A percentile compares a stretch with the other conserved stretches of the same genome.
Evolutionary conservation across 2,113 vertebrate species (phyloP).

Genomic region (mouse (Mus musculus)): GRCm39 chr6:66054501-66055000

Average conservation of each 20-base stretch:
- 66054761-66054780: background rate
- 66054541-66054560: background rate
- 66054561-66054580: constrained; percentile 27
- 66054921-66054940: background rate
- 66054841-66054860: background rate
- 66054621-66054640: constrained; percentile 30
- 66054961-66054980: background rate
- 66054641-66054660: background rate
- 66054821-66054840: background rate
- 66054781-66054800: background rate
- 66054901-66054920: constrained; percentile 1
- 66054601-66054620: constrained; percentile 30
- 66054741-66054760: background rate
- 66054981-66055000: background rate
- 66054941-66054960: background rate
- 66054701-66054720: background rate
- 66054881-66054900: background rate
- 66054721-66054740: constrained; percentile 42
- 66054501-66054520: constrained; percentile 42
- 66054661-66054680: constrained; percentile 31
- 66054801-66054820: background rate
- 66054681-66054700: background rate
- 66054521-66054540: constrained; percentile 23
- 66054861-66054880: background rate
- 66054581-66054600: constrained; percentile 17